phyloP scores from a whole-genome alignment of 2,113 vertebrate genomes.

The Athene cunicularia region DNA sequence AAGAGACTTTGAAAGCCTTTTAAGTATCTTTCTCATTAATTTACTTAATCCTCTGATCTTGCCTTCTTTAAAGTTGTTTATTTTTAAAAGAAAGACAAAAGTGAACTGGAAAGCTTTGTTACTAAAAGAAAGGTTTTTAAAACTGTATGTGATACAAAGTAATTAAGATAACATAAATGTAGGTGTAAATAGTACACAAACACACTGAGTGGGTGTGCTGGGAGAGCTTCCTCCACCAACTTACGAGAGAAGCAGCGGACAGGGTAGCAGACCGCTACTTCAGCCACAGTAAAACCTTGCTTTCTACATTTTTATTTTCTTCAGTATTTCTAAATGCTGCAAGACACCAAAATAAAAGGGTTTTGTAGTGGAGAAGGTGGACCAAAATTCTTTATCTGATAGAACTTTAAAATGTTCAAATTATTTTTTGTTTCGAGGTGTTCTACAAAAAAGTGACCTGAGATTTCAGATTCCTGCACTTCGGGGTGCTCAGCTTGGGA shows the following conservation, averaged over 20 bases:
- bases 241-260: not conserved
- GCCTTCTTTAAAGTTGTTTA: constrained; percentile 64
- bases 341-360: not conserved
- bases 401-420: not conserved
- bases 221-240: not conserved
- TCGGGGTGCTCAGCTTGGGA: not conserved
- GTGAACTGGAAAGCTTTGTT: constrained; percentile 58
- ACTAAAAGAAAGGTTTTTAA: constrained; percentile 50
- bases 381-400: not conserved
- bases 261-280: not conserved
- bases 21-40: constrained; percentile 71
- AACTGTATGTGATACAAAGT: constrained; percentile 45
- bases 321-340: not conserved
- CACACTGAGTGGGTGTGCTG: not conserved
- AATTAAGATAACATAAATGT: constrained; percentile 48
- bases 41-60: constrained; percentile 72
- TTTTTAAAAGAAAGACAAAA: constrained; percentile 67
- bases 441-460: not conserved
- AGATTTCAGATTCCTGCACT: not conserved
- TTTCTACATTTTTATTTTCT: not conserved
- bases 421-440: not conserved
- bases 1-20: constrained; percentile 63
- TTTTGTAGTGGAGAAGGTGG: not conserved
- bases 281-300: not conserved
- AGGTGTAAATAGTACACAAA: constrained; percentile 5